phyloP scores from a whole-genome alignment of 2,113 vertebrate species.

The Litocranius walleri region DNA sequence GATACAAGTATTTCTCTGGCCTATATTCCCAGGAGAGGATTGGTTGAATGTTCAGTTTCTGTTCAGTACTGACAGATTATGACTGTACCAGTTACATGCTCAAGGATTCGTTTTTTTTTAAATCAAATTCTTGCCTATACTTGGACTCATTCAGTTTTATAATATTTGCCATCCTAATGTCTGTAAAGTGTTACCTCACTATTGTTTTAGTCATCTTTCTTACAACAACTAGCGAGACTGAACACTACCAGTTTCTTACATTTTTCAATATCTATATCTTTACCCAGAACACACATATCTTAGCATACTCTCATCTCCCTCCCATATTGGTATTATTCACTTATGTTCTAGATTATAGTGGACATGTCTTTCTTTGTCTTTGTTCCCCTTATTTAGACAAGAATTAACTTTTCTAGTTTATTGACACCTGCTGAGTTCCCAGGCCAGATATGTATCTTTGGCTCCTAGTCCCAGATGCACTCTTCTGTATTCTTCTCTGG shows the following conservation, averaged over 20 bases:
- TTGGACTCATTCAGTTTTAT: background rate
- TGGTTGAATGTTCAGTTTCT: background rate
- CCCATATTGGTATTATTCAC: too few species aligned
- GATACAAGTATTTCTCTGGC: background rate
- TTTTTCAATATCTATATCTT: background rate
- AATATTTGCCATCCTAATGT: background rate
- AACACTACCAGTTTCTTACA: background rate
- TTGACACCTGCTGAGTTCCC: background rate
- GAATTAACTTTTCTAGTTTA: background rate
- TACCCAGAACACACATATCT: background rate
- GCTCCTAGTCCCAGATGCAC: background rate
- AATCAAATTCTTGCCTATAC: background rate
- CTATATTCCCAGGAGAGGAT: background rate
- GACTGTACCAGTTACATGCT: background rate
- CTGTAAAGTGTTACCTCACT: background rate
- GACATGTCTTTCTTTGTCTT: background rate
- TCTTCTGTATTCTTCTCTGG: background rate
- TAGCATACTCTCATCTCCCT: background rate
- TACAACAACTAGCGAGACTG: background rate
- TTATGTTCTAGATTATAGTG: background rate
- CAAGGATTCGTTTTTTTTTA: background rate
- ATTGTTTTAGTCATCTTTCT: background rate
- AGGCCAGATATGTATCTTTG: background rate
- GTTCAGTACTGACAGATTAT: background rate
- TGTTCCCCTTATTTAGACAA: background rate